Conservation (phyloP, 2,888 invertebrate species). For the Frankliniella intonsa region DNA sequence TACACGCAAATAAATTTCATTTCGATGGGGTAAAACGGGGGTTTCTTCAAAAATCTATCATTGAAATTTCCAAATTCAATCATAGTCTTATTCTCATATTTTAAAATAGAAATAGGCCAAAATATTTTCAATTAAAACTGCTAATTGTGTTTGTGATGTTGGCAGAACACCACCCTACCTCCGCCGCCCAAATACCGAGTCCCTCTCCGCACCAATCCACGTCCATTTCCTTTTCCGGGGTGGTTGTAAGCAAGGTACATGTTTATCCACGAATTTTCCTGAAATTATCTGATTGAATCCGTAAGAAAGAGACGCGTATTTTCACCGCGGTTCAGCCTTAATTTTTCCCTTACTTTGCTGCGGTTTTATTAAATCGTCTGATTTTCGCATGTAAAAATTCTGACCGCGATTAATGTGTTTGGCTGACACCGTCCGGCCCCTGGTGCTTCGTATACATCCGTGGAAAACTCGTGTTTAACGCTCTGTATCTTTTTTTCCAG, state of each 20-base stretch:
- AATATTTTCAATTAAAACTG: not conserved
- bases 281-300: not conserved
- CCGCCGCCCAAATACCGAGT: not conserved
- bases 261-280: not conserved
- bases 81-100: no score
- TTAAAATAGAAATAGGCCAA: not conserved
- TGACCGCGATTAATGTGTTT: not conserved
- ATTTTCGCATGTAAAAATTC: not conserved
- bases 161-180: not conserved
- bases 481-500: conserved; percentile 22
- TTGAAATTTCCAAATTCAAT: no score
- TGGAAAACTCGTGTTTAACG: not conserved
- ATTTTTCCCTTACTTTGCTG: not conserved
- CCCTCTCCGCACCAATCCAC: not conserved
- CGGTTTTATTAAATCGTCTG: not conserved
- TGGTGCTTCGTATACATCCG: not conserved
- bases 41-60: no score
- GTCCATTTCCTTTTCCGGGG: conserved; percentile 13
- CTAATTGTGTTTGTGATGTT: not conserved
- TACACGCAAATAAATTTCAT: not conserved
- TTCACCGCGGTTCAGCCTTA: not conserved
- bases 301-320: not conserved
- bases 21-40: no score
- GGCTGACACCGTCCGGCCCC: not conserved
- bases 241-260: conserved; percentile 14